Percentiles rank a stretch among this genome's conserved stretches.
Conservation (phyloP, 2,113 vertebrate species). For the Neogale vison region DNA sequence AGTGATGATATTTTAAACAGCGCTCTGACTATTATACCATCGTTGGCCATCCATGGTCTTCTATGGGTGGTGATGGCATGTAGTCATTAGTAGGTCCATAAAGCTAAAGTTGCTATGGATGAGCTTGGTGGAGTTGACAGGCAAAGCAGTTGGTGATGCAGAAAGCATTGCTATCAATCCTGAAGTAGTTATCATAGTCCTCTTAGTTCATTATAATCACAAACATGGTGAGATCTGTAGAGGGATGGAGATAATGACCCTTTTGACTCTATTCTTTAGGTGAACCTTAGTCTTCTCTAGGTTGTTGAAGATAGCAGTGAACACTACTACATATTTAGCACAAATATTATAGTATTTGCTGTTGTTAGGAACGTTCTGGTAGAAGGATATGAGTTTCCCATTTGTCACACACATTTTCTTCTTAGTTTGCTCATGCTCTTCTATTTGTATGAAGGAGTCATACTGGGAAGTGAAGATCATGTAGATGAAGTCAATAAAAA, state of each 20-base stretch:
- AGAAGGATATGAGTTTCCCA: neutral
- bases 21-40: neutral
- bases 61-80: neutral
- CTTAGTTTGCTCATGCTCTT: neutral
- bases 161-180: neutral
- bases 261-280: neutral
- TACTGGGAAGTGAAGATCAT: neutral
- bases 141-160: neutral
- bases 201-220: neutral
- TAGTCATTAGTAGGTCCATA: neutral
- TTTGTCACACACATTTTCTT: neutral
- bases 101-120: neutral
- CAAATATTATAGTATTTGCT: neutral
- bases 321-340: neutral
- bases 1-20: neutral
- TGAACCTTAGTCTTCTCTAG: neutral
- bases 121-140: neutral
- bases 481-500: neutral
- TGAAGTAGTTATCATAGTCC: neutral
- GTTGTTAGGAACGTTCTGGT: neutral
- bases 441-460: neutral
- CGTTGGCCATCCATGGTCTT: neutral
- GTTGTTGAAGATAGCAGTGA: neutral
- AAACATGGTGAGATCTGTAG: neutral
- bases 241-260: neutral